Evolutionary conservation across 2,797 vertebrate species (phyloP).

Genomic region (Smutsia gigantea): DNA sequence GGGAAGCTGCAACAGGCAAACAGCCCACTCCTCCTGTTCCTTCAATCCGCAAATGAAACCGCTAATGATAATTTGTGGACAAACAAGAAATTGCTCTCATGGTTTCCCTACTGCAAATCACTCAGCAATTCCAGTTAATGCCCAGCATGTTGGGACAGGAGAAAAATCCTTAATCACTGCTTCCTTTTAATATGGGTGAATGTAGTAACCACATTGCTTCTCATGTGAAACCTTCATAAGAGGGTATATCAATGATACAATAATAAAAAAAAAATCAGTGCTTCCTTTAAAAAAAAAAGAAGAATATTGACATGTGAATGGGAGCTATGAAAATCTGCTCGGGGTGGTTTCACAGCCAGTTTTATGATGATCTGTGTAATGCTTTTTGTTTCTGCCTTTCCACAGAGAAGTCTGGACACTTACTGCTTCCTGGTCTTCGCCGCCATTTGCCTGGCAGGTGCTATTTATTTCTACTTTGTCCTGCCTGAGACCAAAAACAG

Average conservation of each 20-base stretch:
- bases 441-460: slow-evolving; percentile 88
- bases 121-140: slow-evolving; percentile 74
- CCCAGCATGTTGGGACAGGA: slow-evolving; percentile 71
- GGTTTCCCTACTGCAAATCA: slow-evolving; percentile 78
- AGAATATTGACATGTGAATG: neutral
- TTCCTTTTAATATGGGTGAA: slow-evolving; percentile 61
- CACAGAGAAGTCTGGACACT: slow-evolving; percentile 89
- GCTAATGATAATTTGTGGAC: slow-evolving; percentile 82
- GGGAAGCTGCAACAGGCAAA: slow-evolving; percentile 85
- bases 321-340: rapidly evolving
- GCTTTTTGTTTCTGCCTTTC: slow-evolving; percentile 69
- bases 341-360: neutral
- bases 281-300: too few relatives aligned
- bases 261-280: too few relatives aligned
- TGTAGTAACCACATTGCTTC: too few relatives aligned
- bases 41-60: slow-evolving; percentile 84
- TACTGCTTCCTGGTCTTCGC: slow-evolving; percentile 95
- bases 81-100: too few relatives aligned
- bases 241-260: too few relatives aligned
- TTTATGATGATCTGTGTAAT: neutral
- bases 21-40: slow-evolving; percentile 81
- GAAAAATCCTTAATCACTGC: slow-evolving; percentile 75
- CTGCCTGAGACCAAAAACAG: slow-evolving; percentile 98
- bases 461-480: slow-evolving; percentile 90
- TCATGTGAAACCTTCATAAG: too few relatives aligned